Percentiles rank a stretch among this genome's conserved stretches.
phyloP scores from a whole-genome alignment of 2,888 invertebrate genomes.

The Tetropium fuscum region DNA sequence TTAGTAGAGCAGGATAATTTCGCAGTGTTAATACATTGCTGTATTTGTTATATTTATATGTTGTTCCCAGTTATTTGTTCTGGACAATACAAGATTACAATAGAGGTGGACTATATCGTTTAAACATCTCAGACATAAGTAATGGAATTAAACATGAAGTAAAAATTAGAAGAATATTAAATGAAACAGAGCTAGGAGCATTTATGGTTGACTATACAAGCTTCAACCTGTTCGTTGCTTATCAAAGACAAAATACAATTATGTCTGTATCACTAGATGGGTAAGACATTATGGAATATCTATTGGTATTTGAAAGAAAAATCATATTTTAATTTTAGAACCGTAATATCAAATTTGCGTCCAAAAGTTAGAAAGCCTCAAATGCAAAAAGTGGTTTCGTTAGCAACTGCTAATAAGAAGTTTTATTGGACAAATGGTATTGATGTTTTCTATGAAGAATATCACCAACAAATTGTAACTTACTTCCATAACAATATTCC shows the following conservation, averaged over 20 bases:
- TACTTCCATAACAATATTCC: constrained; percentile 85
- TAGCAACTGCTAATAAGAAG: constrained; percentile 80
- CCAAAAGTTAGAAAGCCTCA: constrained; percentile 81
- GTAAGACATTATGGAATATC: constrained; percentile 68
- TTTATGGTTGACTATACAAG: constrained; percentile 87
- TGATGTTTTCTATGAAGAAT: constrained; percentile 83
- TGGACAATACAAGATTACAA: constrained; percentile 74
- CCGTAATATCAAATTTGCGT: constrained; percentile 78
- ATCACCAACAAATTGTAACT: constrained; percentile 71
- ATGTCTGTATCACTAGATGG: constrained; percentile 86
- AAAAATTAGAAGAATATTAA: constrained; percentile 74
- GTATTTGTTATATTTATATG: constrained; percentile 3
- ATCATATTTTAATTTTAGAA: constrained; percentile 65
- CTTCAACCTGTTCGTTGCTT: constrained; percentile 82
- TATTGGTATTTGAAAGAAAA: not conserved
- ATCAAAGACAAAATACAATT: constrained; percentile 81
- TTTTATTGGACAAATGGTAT: constrained; percentile 91
- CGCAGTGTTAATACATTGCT: too few relatives aligned
- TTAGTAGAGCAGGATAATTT: too few relatives aligned
- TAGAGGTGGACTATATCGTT: constrained; percentile 78
- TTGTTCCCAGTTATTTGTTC: constrained; percentile 77
- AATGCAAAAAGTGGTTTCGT: constrained; percentile 79
- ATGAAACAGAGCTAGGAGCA: constrained; percentile 78
- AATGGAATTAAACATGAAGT: constrained; percentile 80
- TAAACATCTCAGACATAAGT: constrained; percentile 82